Evolutionary conservation across 1,140 invertebrate species (phyloP).

Genomic region (Hestina assimilis): DNA sequence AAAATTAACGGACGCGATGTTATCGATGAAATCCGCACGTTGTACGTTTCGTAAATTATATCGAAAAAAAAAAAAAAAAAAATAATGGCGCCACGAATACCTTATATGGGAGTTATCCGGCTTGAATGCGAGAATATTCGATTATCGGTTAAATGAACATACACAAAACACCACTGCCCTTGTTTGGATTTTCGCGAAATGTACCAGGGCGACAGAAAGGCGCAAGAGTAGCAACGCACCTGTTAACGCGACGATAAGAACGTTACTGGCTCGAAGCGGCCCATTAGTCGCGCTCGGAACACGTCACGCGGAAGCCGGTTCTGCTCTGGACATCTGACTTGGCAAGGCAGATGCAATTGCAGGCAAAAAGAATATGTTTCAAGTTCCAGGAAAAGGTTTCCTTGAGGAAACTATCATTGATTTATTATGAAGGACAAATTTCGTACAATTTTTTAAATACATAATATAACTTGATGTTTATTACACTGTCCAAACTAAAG

Average conservation of each 20-base stretch:
- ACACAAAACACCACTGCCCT: slow-evolving; percentile 27
- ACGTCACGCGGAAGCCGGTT: slow-evolving; percentile 74
- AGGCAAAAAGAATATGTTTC: slow-evolving; percentile 1
- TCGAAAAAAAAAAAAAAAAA: slow-evolving; percentile 8
- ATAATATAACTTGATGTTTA: too few species aligned
- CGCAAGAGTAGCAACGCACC: slow-evolving; percentile 49
- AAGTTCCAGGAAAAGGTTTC: background rate
- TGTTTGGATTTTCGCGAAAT: slow-evolving; percentile 25
- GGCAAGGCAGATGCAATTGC: slow-evolving; percentile 35
- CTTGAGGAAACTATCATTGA: slow-evolving; percentile 2
- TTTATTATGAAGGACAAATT: too few species aligned
- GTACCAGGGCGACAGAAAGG: slow-evolving; percentile 46
- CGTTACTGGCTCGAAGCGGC: slow-evolving; percentile 62
- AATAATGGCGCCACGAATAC: slow-evolving; percentile 11
- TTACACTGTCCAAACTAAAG: too few species aligned
- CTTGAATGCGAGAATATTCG: slow-evolving; percentile 20
- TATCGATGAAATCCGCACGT: slow-evolving; percentile 7
- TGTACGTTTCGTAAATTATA: slow-evolving; percentile 5
- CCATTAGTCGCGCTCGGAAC: slow-evolving; percentile 60
- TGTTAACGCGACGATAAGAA: slow-evolving; percentile 62
- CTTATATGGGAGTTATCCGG: slow-evolving; percentile 15
- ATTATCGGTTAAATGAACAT: slow-evolving; percentile 20
- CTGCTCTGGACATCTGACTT: slow-evolving; percentile 51
- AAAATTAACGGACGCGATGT: slow-evolving; percentile 13
- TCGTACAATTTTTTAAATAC: too few species aligned